These are phyloP conservation scores for Macaca mulatta DNA, from an alignment of 2,113 vertebrate species.

Conservation along the genomic window DNA sequence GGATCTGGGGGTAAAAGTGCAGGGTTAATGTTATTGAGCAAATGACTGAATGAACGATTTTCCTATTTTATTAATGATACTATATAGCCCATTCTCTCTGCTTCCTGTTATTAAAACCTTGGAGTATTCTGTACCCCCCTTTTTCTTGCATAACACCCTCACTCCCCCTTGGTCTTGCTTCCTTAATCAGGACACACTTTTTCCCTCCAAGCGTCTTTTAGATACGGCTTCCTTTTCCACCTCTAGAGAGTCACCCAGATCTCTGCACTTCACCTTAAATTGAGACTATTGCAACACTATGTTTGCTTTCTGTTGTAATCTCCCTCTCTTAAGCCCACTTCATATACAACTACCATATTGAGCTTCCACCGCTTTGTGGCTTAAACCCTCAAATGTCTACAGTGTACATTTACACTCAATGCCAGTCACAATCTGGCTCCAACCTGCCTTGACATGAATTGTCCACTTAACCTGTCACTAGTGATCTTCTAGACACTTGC, in stretches of 20 bases:
- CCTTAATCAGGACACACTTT: neutral
- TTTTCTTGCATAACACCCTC: neutral
- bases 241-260: neutral
- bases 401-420: neutral
- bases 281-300: neutral
- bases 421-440: neutral
- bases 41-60: neutral
- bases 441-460: neutral
- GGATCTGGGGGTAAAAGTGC: neutral
- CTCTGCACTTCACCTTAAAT: neutral
- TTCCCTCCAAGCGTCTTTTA: neutral
- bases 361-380: neutral
- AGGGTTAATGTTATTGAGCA: neutral
- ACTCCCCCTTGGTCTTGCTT: neutral
- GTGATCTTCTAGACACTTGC: neutral
- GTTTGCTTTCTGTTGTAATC: neutral
- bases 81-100: neutral
- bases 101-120: neutral
- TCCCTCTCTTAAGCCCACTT: neutral
- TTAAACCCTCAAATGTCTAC: neutral
- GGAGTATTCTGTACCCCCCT: neutral
- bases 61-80: neutral
- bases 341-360: neutral
- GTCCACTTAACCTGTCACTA: neutral
- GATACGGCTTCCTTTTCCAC: neutral